Base-by-base conservation (phyloP, 2,797 vertebrate species). In the Catostomus latipinnis region DNA sequence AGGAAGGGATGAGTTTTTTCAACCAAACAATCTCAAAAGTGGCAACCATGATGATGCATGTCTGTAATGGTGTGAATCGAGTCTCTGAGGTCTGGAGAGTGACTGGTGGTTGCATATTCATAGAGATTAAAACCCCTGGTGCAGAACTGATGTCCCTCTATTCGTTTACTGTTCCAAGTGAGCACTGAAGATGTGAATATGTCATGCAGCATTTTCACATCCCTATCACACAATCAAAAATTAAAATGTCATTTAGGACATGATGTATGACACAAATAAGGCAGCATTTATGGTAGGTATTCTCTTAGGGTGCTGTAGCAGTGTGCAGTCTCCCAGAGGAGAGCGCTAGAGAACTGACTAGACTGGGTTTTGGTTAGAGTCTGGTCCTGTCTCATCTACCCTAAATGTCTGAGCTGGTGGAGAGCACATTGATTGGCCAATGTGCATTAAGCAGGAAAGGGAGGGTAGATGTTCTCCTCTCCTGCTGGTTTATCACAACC, bases 221-320 rank as follows among this genome's bases (percentile, higher is more conserved):
- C 86, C 80, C 82, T 79, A 65, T 82, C 14, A 49, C 82, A 86
- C 66, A 58, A 81, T 78, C 50, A 73, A 65, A 86, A 14, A 76
- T 34, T 34, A 1, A 74, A 82, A 53, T 73, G 62, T 76, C 57
- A 78, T 69, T 71, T 67, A 87, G 83, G 89, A 86, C 88, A 81
- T 82, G 77, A 88, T 87, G 85, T 81, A 80, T 76, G 89, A 92
- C 89, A 89, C 83, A 78, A 89, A 88, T 94, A 94, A 95, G 93
- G 93, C 93, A 93, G 92, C 91, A 86, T 94, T 89, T 83, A 66
- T 14, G 83, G 90, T 86, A 53, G 50, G 81, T 12, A 74, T 82
- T 48, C 70, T 74, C 34, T 74, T 71, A 77, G 61, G 57, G 70
- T 82, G 80, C 52, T 76, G 71, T 53, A 74, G 82, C 87, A 77